These are phyloP conservation scores for Valencia hispanica DNA, from an alignment of 2,797 vertebrate genomes.

Conservation along the genomic window DNA sequence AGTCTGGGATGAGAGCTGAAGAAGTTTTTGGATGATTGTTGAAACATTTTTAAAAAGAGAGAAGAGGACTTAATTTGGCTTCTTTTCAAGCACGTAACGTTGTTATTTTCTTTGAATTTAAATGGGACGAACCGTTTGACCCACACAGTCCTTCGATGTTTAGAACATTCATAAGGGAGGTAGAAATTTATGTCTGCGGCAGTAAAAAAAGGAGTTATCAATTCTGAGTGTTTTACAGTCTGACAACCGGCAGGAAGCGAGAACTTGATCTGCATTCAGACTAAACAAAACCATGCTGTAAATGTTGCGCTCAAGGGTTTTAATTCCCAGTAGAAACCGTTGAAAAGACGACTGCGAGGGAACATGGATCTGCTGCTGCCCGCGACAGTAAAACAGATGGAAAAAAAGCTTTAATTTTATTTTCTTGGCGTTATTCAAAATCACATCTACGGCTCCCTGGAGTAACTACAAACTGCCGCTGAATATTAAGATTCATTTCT, in stretches of 20 bases:
- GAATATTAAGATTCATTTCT: slow-evolving; percentile 6
- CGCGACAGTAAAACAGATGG: slow-evolving; percentile 21
- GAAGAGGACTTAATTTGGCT: background rate
- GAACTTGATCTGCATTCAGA: slow-evolving; percentile 18
- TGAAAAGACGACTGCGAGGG: slow-evolving; percentile 4
- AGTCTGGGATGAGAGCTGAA: background rate
- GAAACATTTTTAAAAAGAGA: background rate
- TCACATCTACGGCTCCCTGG: slow-evolving; percentile 27
- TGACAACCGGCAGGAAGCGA: slow-evolving; percentile 5
- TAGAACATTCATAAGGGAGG: background rate
- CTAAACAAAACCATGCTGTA: background rate
- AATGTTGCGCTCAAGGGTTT: background rate
- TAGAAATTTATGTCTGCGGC: slow-evolving; percentile 1
- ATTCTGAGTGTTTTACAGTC: slow-evolving; percentile 33
- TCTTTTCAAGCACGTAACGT: background rate
- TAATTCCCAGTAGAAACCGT: background rate
- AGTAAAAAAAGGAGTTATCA: slow-evolving; percentile 20
- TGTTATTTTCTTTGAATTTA: background rate
- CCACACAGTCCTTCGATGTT: background rate
- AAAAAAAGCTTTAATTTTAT: slow-evolving; percentile 21
- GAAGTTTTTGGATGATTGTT: background rate
- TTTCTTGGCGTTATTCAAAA: slow-evolving; percentile 25
- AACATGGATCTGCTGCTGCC: background rate
- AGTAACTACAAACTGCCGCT: slow-evolving; percentile 1
- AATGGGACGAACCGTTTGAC: background rate